A percentile compares a stretch with the other conserved stretches of the same genome.
These are phyloP conservation scores for chimpanzee (Pan troglodytes) DNA, from an alignment of 2,113 vertebrate species.

Conservation along the genomic window NHGRI_mPanTro3-v2.1_pri NC_086015.1:30387501-30388000, in stretches of 20 bases:
- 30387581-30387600: not conserved
- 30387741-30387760: not conserved
- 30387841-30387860: not conserved
- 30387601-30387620: not conserved
- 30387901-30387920: not conserved
- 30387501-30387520: not conserved
- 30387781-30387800: not conserved
- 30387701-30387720: not conserved
- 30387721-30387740: not conserved
- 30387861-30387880: not conserved
- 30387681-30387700: not conserved
- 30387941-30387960: not conserved
- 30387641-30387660: not conserved
- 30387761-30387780: not conserved
- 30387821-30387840: not conserved
- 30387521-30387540: not conserved
- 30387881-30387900: not conserved
- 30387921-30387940: not conserved
- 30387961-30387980: not conserved
- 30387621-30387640: not conserved
- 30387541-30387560: not conserved
- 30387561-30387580: not conserved
- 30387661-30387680: not conserved
- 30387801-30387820: not conserved
- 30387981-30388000: not conserved